Conservation (phyloP, 53 echinoderm and acorn worm species). For the Temnopleurus reevesii region DNA sequence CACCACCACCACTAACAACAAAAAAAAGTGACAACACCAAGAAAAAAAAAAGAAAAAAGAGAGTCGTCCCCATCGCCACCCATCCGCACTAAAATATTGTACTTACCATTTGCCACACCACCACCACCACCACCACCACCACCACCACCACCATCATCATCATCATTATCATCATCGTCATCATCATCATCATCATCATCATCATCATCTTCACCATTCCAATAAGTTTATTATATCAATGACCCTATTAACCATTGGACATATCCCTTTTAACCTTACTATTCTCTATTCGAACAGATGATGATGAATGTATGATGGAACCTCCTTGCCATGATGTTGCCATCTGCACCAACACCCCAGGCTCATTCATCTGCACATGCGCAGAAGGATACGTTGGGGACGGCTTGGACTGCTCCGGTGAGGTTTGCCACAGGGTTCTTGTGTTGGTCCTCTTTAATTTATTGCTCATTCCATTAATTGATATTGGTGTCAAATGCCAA, state of each 20-base stretch:
- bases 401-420: constrained; percentile 41
- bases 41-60: too few species aligned
- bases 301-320: constrained; percentile 13
- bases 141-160: background rate
- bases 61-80: too few species aligned
- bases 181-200: background rate
- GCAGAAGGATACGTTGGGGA: constrained; percentile 39
- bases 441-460: background rate
- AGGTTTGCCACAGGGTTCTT: constrained; percentile 17
- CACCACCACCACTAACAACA: background rate
- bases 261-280: too few species aligned
- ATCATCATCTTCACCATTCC: background rate
- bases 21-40: too few species aligned
- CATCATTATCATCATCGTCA: background rate
- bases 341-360: constrained; percentile 6
- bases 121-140: too few species aligned
- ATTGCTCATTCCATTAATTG: background rate
- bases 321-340: background rate
- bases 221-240: too few species aligned
- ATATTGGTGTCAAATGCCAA: background rate
- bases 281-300: constrained; percentile 6
- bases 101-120: too few species aligned
- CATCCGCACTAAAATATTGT: too few species aligned
- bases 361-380: constrained; percentile 42
- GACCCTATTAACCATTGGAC: too few species aligned